Conservation (phyloP, 1,140 invertebrate genomes). For the Antheraea pernyi region DNA sequence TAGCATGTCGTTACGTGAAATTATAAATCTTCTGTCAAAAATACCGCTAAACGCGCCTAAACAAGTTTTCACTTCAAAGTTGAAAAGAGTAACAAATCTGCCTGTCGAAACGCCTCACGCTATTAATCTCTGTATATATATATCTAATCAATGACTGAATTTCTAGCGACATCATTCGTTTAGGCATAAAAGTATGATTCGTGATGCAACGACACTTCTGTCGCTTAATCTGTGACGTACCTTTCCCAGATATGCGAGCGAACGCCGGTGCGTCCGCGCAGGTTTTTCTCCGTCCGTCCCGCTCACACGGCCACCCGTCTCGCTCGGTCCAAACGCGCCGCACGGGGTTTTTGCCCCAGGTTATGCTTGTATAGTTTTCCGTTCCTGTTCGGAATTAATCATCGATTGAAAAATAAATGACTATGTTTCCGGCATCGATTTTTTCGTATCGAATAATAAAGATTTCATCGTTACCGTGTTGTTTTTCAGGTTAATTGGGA, state of each 20-base stretch:
- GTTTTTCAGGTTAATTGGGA: neutral
- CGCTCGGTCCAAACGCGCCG: constrained; percentile 42
- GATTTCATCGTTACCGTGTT: neutral
- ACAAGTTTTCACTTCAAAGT: too few relatives aligned
- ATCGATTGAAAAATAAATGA: neutral
- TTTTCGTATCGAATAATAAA: neutral
- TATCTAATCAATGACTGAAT: neutral
- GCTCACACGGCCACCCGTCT: constrained; percentile 18
- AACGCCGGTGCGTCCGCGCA: constrained; percentile 34
- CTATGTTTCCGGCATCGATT: neutral
- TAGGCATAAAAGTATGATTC: constrained; percentile 8
- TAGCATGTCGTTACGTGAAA: too few relatives aligned
- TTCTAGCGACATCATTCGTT: neutral
- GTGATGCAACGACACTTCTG: neutral
- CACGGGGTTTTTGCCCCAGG: constrained; percentile 33
- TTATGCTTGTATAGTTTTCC: constrained; percentile 23
- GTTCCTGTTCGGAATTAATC: constrained; percentile 3
- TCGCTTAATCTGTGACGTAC: constrained; percentile 20
- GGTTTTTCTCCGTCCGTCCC: constrained; percentile 24
- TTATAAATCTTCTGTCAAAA: too few relatives aligned
- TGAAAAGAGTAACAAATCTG: too few relatives aligned
- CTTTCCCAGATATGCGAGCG: constrained; percentile 35
- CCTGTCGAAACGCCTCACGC: too few relatives aligned
- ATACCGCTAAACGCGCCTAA: too few relatives aligned
- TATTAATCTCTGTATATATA: too few relatives aligned